phyloP scores from a whole-genome alignment of 2,113 vertebrate species.

The Urocynchramus pylzowi region DNA sequence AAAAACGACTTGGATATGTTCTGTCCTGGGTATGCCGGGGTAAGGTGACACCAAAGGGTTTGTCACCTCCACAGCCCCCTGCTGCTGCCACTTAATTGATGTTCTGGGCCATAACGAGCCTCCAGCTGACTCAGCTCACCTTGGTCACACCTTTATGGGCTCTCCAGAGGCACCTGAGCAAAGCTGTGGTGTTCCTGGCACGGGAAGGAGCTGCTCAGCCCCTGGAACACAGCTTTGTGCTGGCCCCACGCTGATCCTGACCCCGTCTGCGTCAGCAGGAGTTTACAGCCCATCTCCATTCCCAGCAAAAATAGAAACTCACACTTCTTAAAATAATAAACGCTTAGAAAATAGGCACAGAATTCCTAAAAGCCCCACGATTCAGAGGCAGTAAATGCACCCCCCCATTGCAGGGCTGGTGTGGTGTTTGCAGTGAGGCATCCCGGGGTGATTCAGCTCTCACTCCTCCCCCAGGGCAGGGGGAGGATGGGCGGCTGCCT shows the following conservation, averaged over 20 bases:
- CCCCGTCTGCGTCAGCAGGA: background rate
- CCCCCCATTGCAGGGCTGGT: rapidly evolving
- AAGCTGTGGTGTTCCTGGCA: rapidly evolving
- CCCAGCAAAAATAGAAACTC: background rate
- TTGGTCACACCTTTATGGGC: background rate
- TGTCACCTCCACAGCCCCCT: background rate
- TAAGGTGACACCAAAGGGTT: background rate
- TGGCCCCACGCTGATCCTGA: background rate
- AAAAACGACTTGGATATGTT: rapidly evolving
- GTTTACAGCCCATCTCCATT: rapidly evolving
- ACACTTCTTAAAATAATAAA: background rate
- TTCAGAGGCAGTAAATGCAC: background rate
- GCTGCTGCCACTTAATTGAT: background rate
- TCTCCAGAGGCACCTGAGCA: background rate
- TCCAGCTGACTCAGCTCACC: background rate
- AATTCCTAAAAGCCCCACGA: background rate
- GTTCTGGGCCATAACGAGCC: background rate
- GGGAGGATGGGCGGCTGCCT: background rate
- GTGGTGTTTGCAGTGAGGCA: background rate
- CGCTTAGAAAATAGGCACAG: rapidly evolving
- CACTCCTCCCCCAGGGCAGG: background rate
- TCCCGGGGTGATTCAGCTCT: background rate
- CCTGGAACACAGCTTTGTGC: rapidly evolving
- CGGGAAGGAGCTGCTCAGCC: rapidly evolving
- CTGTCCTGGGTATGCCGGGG: rapidly evolving